Percentiles rank a stretch among this genome's conserved stretches.
These are phyloP conservation scores for Helogale parvula DNA, from an alignment of 2,113 vertebrate species.

Conservation along the genomic window DNA sequence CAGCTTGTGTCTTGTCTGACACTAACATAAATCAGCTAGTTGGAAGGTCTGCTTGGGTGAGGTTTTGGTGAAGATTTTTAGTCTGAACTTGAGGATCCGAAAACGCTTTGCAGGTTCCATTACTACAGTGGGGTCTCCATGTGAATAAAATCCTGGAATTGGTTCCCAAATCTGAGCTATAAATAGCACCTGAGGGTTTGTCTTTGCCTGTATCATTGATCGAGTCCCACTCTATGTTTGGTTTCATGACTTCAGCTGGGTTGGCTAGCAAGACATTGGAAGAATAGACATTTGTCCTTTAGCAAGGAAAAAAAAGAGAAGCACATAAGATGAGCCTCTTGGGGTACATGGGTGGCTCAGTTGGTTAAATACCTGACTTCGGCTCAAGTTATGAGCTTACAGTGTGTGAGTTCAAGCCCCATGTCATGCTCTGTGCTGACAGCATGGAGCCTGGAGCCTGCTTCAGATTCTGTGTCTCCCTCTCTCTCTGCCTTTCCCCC, in stretches of 20 bases:
- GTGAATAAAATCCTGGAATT: constrained; percentile 60
- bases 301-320: constrained; percentile 11
- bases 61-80: constrained; percentile 68
- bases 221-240: not conserved
- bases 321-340: constrained; percentile 7
- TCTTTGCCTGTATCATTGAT: not conserved
- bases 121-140: constrained; percentile 76
- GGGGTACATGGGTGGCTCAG: too few relatives aligned
- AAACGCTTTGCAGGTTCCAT: constrained; percentile 71
- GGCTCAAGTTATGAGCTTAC: too few relatives aligned
- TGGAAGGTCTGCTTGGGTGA: constrained; percentile 76
- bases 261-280: not conserved
- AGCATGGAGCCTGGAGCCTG: too few relatives aligned
- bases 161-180: constrained; percentile 67
- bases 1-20: constrained; percentile 74
- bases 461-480: too few relatives aligned
- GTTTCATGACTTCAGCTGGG: constrained; percentile 37
- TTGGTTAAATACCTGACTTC: too few relatives aligned
- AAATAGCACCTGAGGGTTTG: constrained; percentile 49
- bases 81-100: constrained; percentile 61
- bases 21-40: constrained; percentile 76
- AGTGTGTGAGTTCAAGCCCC: too few relatives aligned
- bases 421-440: too few relatives aligned
- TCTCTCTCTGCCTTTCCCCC: too few relatives aligned
- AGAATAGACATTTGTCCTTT: constrained; percentile 50